Evolutionary conservation across 2,113 vertebrate species (phyloP).

Genomic region (Elanus axillaris): DNA sequence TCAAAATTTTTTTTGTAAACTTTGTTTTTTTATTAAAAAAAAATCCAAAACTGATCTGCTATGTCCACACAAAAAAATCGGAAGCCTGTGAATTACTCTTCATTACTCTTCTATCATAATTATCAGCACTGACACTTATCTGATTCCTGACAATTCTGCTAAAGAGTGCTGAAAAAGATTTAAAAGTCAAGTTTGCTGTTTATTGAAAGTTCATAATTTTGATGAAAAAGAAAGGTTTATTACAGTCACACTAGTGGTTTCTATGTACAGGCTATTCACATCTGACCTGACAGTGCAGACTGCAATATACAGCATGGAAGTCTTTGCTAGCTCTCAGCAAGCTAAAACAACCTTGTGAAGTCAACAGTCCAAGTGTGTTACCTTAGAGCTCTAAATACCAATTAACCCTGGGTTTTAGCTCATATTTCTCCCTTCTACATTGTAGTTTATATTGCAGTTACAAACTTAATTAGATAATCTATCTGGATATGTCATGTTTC

Average conservation of each 20-base stretch:
- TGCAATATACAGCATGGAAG: accelerated
- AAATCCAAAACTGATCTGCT: neutral
- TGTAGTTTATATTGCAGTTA: neutral
- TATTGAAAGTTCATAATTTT: neutral
- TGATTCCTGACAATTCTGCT: neutral
- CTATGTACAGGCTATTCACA: neutral
- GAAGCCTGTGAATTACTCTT: neutral
- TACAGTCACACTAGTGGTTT: neutral
- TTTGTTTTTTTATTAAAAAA: neutral
- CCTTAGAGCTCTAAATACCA: neutral
- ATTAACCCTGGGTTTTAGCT: neutral
- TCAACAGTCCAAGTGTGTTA: neutral
- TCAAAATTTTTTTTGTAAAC: neutral
- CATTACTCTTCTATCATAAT: neutral
- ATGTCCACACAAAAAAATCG: neutral
- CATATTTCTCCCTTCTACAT: neutral
- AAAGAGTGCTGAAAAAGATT: neutral
- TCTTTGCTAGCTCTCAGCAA: neutral
- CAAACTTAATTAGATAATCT: conserved; percentile 16
- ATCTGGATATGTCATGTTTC: neutral
- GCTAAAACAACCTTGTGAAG: neutral
- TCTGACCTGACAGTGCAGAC: neutral
- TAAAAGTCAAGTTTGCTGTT: neutral
- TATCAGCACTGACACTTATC: neutral
- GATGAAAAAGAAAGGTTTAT: neutral